Evolutionary conservation across 1,140 invertebrate species (phyloP), one percentile per base, ranked within the genome.

Genomic region (Phymorhynchus buccinoides): DNA sequence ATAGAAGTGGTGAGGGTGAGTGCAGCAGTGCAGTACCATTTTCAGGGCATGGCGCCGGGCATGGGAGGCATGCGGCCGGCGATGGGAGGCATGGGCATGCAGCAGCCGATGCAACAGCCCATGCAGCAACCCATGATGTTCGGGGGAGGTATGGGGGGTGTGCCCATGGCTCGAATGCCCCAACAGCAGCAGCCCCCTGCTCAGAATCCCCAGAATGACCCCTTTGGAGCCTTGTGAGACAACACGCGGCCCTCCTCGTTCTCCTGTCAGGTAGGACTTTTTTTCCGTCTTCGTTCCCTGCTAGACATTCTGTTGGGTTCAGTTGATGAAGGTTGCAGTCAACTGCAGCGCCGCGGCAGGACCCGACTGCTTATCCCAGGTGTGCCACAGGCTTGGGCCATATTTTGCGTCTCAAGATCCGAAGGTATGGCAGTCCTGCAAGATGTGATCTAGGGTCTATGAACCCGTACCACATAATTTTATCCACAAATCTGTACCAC

Each of bases 181-280:
- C 79, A 62, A 62, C 56, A 80, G 79, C 42, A 35, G 37, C 79
- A 80, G 48, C 79, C 79, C 6, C 79, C 42, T 0, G 42, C 42
- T 44, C 77, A 79, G 77, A 79, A 79, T 30, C 77, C 77, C 32
- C 48, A 48, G 48, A 48, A 80, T 12, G 79, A 80, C 48, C 79
- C 79, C 27, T 80, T 80, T 56, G 79, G 79, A 30, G 79, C 79
- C 32, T 80, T 80, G 79, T 80, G 79, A 80, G 79, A 62, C 14
- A 62, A 27, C 56, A 52, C 48, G 22, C 48, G 22, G 18, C 22
- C 56, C 14, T 62, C n/a, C 56, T 27, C 56, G 18, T 18, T 14
- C 12, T 9, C 2, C 48, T 18, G 22, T 52, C 48, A 52, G 48
- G 48, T 52, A 1, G 48, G 48, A 52, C 48, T 14, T 9, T 52